Base-by-base conservation (phyloP, 2,797 vertebrate genomes). In the Centroberyx gerrardi region DNA sequence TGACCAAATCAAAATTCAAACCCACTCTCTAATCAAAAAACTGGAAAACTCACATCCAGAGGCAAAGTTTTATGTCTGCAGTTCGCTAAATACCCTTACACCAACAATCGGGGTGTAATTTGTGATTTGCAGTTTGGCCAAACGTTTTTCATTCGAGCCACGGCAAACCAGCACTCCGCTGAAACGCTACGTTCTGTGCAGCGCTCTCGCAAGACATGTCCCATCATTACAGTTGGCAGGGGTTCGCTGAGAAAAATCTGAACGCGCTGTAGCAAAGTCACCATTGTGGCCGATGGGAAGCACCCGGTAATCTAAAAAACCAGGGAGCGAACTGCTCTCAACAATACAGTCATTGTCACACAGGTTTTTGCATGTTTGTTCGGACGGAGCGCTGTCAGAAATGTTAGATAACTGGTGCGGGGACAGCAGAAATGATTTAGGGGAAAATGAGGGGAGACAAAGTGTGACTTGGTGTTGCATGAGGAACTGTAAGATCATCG, bases 1-100 rank as follows among this genome's bases (percentile, higher is more conserved):
- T 89, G 90, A 93, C 89, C 90, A 91, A 93, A 93, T 93, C 84
- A 87, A 91, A 93, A 92, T 88, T 91, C 85, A 87, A 92, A 93
- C 82, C 91, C 91, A 94, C 90, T 90, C 90, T 94, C 88, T 91
- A 92, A 94, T 93, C 88, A 91, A 77, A 87, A 92, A 89, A 83
- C 82, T 84, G 82, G 75, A 86, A 85, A 87, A 78, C 84, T 74
- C 90, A 78, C 82, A 86, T 90, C 84, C 83, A 88, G 76, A 83
- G 80, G 78, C 82, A 76, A 81, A 78, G 82, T 88, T 90, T 83
- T 87, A 85, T 90, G 88, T 89, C 88, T 91, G 86, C 87, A 85
- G 80, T 86, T 87, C 74, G 85, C 87, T 86, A 89, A 88, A 90
- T 89, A 88, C 82, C 85, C 77, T 88, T 84, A 69, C 73, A 88